Base-by-base conservation (phyloP, 1,140 invertebrate species). In the Leptinotarsa texana region DNA sequence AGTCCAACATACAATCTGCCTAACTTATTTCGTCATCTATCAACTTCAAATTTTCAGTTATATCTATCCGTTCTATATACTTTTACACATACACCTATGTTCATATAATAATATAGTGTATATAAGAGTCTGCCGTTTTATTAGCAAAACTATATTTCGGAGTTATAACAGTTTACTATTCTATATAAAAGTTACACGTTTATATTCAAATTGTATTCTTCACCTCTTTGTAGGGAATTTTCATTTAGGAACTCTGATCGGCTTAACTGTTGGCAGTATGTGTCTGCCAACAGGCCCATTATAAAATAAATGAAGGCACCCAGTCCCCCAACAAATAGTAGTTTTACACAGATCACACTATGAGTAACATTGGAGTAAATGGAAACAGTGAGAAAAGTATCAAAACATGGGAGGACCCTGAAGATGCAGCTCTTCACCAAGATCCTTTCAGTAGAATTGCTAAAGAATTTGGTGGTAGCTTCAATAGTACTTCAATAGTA, bases 201-300 rank as follows among this genome's bases (percentile, higher is more conserved):
- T 77, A 76, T 79, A 67, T 80, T 80, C 79, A 74, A 76, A 76
- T 73, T 76, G 78, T 80, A 77, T 80, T 80, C 48, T 78, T 79
- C 71, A 76, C 77, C 79, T 83, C 78, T 79, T 78, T 80, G 77
- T 77, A 82, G 80, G 81, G 79, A 80, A 76, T 78, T 78, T 73
- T 65, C 18, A 70, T 82, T 83, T 84, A 84, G 83, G 84, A 84
- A 85, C 84, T 85, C 80, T 84, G 82, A 78, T 80, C 80, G 81
- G 82, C 82, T 75, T 76, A 42, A 57, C 51, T 77, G 63, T 65
- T 74, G 57, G 51, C 57, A 71, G 63, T 13, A 63, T 18, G 47
- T 27, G 27, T 33, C 57, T 18, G 63, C 71, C 18, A 62, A 17
- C 71, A 73, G 18, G 69, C 22, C 21, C 6, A 24, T 72, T 61